Percentiles rank a stretch among this genome's conserved stretches.
Evolutionary conservation across 2,113 vertebrate genomes (phyloP).

Genomic region (Nothoprocta perdicaria): DNA sequence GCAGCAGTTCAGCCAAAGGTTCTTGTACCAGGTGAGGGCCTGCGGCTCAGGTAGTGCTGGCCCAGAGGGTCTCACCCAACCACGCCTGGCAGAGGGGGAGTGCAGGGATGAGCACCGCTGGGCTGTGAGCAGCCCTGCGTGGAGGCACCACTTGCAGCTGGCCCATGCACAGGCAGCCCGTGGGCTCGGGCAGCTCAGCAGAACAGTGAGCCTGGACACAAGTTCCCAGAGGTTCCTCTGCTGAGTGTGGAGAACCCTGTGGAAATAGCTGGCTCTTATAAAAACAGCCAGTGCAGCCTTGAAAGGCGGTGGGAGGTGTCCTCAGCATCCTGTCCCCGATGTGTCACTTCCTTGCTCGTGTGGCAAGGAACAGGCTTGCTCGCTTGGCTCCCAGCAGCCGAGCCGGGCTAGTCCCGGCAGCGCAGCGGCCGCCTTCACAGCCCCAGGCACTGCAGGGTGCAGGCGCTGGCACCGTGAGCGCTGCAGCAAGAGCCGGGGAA

Average conservation of each 20-base stretch:
- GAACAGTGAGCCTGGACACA: accelerated
- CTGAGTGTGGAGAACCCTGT: not conserved
- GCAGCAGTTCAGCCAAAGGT: constrained; percentile 98
- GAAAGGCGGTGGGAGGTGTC: not conserved
- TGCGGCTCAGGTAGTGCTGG: not conserved
- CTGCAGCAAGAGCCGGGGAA: not conserved
- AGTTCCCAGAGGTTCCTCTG: not conserved
- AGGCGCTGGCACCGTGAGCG: not conserved
- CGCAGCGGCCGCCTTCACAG: too few relatives aligned
- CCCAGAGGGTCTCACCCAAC: too few relatives aligned
- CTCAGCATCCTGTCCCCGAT: not conserved
- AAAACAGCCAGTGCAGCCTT: not conserved
- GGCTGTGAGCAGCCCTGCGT: not conserved
- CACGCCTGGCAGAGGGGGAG: accelerated
- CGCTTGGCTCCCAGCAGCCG: not conserved
- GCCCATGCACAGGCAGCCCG: not conserved
- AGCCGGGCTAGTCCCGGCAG: not conserved
- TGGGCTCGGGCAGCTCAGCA: accelerated
- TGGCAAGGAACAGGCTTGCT: not conserved
- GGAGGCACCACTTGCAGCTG: not conserved
- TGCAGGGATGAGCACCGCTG: accelerated
- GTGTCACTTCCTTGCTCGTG: not conserved
- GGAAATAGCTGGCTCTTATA: not conserved
- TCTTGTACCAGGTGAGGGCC: constrained; percentile 92
- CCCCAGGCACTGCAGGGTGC: not conserved